These are phyloP conservation scores for Aspidiotus destructor DNA, from an alignment of 2,888 invertebrate genomes.

Conservation along the genomic window DNA sequence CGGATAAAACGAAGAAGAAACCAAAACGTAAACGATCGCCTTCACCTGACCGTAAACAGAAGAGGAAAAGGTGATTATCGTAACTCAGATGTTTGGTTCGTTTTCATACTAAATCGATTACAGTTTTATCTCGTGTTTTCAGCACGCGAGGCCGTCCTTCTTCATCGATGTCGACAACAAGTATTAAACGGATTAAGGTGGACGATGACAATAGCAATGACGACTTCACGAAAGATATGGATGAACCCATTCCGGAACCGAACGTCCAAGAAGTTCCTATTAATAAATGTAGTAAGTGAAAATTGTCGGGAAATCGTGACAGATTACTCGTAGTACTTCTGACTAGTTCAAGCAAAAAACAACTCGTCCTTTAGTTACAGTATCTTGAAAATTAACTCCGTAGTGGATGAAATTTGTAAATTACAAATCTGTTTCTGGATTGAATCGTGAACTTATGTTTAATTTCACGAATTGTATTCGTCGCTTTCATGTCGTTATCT, in stretches of 20 bases:
- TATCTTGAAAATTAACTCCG: background rate
- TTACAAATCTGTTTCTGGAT: too few species aligned
- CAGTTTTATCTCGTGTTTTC: background rate
- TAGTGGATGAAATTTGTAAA: too few species aligned
- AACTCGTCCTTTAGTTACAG: background rate
- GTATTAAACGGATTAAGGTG: constrained; percentile 54
- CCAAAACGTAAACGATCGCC: constrained; percentile 84
- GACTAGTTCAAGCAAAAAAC: background rate
- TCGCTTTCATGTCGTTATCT: too few species aligned
- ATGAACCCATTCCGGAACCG: constrained; percentile 76
- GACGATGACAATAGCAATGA: constrained; percentile 63
- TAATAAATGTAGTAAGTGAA: constrained; percentile 14
- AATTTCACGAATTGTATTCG: too few species aligned
- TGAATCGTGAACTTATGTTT: too few species aligned
- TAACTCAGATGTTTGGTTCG: background rate
- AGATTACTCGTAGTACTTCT: too few species aligned
- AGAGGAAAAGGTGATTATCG: constrained; percentile 55
- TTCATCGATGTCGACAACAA: constrained; percentile 39
- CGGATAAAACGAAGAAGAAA: constrained; percentile 56
- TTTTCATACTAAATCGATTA: background rate
- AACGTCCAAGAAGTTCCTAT: constrained; percentile 62
- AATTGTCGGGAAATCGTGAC: too few species aligned
- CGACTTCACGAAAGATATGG: constrained; percentile 82
- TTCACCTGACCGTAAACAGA: constrained; percentile 59
- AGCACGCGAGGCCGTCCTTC: constrained; percentile 25